phyloP scores from a whole-genome alignment of 2,113 vertebrate species.

The Calidris pugnax region DNA sequence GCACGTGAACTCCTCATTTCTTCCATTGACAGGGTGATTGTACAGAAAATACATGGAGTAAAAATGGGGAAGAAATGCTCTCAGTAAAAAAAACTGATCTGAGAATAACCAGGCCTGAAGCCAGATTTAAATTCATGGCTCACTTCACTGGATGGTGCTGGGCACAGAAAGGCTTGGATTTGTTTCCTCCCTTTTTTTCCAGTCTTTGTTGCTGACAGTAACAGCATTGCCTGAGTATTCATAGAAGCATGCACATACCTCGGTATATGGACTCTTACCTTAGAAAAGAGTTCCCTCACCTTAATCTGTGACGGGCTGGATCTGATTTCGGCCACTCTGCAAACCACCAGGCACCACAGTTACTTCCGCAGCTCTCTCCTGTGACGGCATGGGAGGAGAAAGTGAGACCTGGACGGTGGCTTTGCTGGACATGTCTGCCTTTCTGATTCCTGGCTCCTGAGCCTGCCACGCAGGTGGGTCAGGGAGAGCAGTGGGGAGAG shows the following conservation, averaged over 20 bases:
- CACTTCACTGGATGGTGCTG: neutral
- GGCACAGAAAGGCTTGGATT: neutral
- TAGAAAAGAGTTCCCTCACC: neutral
- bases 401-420: neutral
- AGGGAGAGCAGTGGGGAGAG: neutral
- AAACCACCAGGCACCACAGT: accelerated
- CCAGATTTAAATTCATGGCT: neutral
- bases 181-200: accelerated
- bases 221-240: neutral
- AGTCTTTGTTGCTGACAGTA: neutral
- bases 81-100: neutral
- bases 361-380: neutral
- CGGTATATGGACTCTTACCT: accelerated
- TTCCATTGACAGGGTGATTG: neutral
- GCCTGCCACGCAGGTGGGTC: neutral
- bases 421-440: neutral
- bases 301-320: accelerated
- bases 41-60: neutral
- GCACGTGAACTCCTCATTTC: neutral
- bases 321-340: neutral
- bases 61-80: neutral
- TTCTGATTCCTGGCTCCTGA: neutral
- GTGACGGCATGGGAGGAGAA: neutral
- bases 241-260: neutral
- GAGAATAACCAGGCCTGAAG: neutral